Percentiles rank a stretch among this genome's conserved stretches.
Evolutionary conservation across 2,888 invertebrate species (phyloP).

Genomic region (Ceriagrion tenellum): DNA sequence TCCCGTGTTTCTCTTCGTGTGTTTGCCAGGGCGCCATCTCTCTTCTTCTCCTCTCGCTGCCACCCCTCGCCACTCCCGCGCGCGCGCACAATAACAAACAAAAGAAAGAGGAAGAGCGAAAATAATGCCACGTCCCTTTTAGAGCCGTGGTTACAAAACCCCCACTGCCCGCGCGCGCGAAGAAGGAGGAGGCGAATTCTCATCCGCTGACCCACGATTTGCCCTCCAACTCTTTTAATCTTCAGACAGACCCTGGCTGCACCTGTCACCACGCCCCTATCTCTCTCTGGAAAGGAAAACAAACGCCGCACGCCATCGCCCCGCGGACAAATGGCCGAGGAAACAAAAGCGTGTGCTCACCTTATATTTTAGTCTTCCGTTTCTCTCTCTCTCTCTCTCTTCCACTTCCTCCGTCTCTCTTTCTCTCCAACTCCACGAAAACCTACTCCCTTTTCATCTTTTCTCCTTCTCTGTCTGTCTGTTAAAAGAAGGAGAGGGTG

Average conservation of each 20-base stretch:
- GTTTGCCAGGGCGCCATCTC: not conserved
- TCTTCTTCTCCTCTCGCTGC: not conserved
- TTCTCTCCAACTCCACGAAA: not conserved
- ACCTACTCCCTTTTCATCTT: conserved; percentile 63
- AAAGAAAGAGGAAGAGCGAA: conserved; percentile 19
- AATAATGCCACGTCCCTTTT: conserved; percentile 54
- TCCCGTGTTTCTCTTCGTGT: not conserved
- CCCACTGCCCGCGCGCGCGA: not conserved
- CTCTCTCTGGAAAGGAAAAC: conserved; percentile 58
- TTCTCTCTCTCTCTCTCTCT: conserved; percentile 31
- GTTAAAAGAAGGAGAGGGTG: not conserved
- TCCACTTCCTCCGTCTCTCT: not conserved
- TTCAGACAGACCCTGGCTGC: conserved; percentile 62
- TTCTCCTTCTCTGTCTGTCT: not conserved
- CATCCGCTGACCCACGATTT: conserved; percentile 66
- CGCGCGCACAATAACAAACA: conserved; percentile 57
- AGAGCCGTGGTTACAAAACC: conserved; percentile 63
- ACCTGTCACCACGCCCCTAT: conserved; percentile 68
- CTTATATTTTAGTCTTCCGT: conserved; percentile 62
- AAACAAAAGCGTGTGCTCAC: conserved; percentile 62
- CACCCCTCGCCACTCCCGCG: not conserved
- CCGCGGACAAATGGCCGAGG: conserved; percentile 65
- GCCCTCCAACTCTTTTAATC: conserved; percentile 66
- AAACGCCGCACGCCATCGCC: conserved; percentile 61
- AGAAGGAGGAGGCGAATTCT: conserved; percentile 57